A percentile compares a stretch with the other conserved stretches of the same genome.
These are phyloP conservation scores for Leptinotarsa defecta DNA, from an alignment of 1,140 invertebrate species.

Conservation along the genomic window DNA sequence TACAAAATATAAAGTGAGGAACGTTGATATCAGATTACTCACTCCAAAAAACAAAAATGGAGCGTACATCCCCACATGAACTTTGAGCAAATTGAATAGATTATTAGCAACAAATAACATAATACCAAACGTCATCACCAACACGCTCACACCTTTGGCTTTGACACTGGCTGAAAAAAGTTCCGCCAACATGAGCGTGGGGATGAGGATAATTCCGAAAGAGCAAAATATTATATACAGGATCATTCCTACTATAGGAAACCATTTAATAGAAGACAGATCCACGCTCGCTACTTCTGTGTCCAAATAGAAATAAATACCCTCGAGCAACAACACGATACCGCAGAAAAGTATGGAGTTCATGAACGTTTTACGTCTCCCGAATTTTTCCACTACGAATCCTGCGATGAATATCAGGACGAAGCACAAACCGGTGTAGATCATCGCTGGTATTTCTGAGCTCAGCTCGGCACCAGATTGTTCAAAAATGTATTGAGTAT, in stretches of 20 bases:
- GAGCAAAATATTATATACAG: conserved; percentile 44
- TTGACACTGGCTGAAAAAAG: conserved; percentile 52
- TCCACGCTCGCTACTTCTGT: conserved; percentile 34
- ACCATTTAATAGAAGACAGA: conserved; percentile 46
- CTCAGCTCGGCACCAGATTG: conserved; percentile 30
- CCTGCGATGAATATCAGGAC: conserved; percentile 68
- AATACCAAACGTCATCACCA: conserved; percentile 39
- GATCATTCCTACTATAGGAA: conserved; percentile 46
- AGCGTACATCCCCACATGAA: conserved; percentile 67
- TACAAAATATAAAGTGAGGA: conserved; percentile 79
- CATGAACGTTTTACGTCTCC: conserved; percentile 38
- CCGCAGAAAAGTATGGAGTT: conserved; percentile 36
- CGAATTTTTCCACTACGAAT: conserved; percentile 27
- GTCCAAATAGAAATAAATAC: conserved; percentile 54
- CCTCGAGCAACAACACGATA: conserved; percentile 54
- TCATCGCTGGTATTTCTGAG: conserved; percentile 13
- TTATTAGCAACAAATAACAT: conserved; percentile 52
- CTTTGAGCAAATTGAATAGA: conserved; percentile 54
- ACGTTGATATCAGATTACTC: conserved; percentile 72
- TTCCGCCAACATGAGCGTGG: conserved; percentile 50
- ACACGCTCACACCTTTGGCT: conserved; percentile 42
- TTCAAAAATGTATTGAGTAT: conserved; percentile 43
- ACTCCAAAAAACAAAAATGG: conserved; percentile 81
- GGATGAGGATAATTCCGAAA: conserved; percentile 46
- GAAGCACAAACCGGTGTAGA: conserved; percentile 58